Percentiles rank a stretch among this genome's conserved stretches.
Conservation (phyloP, 2,113 vertebrate genomes). For the Urocynchramus pylzowi region DNA sequence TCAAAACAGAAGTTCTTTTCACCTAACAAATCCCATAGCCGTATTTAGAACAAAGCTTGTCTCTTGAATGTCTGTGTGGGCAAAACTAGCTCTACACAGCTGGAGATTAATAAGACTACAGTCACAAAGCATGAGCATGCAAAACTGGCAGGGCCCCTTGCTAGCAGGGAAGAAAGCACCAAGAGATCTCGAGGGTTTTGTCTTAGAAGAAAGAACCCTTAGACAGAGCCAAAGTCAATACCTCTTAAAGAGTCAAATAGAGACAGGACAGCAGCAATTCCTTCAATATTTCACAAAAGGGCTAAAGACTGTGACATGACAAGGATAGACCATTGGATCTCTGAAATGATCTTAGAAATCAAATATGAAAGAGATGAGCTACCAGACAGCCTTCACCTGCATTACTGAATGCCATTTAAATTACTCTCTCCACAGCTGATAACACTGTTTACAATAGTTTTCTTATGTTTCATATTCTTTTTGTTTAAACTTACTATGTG, state of each 20-base stretch:
- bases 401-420: background rate
- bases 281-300: background rate
- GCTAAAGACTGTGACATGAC: background rate
- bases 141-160: background rate
- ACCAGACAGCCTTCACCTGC: background rate
- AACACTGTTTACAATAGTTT: background rate
- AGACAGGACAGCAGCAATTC: background rate
- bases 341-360: background rate
- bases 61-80: background rate
- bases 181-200: background rate
- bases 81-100: background rate
- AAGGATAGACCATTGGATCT: background rate
- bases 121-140: background rate
- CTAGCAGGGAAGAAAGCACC: background rate
- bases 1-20: background rate
- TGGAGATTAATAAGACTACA: background rate
- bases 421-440: background rate
- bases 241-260: background rate
- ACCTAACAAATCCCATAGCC: background rate
- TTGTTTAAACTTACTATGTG: background rate
- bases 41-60: background rate
- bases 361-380: background rate
- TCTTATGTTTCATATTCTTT: background rate
- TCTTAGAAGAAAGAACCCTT: background rate
- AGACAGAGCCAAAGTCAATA: background rate